Evolutionary conservation across 2,888 invertebrate genomes (phyloP), one percentile per base, ranked within the genome.

Genomic region (Cartodere bifasciata): DNA sequence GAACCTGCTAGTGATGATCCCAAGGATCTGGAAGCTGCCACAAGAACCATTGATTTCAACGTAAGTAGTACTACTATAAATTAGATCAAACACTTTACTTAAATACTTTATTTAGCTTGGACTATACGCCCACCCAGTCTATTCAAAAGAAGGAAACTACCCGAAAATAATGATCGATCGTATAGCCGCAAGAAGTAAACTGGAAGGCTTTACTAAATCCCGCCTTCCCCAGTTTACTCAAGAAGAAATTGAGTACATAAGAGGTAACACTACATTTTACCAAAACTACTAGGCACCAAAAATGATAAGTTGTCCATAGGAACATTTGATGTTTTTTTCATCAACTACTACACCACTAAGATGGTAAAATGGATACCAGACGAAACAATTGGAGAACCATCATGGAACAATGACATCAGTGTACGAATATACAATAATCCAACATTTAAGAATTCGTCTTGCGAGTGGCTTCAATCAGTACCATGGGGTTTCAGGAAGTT

Each of bases 401-500:
- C 9, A 27, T 27, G 6, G 7, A 6, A 13, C 7, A 11, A 27
- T 4, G 27, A 27, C 14, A 13, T 27, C 4, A 15, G 15, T 6
- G 13, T 27, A 27, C 6, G 14, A 13, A 6, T 14, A 6, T 27
- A 7, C 13, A 6, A 27, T 7, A 7, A 11, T 7, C 5, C 5
- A 5, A 12, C 5, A 13, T 27, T 12, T 12, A 7, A 27, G 10
- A 27, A 6, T 6, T 6, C 13, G 5, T 6, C 27, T 13, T 14
- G 6, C 5, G 6, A 7, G 5, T 27, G 27, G 27, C 15, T 27
- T 9, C 55, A 70, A 61, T 43, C 62, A 37, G 65, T 67, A 2
- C 70, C 73, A 0, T 65, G 67, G 64, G 72, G 70, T 2, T 62
- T 75, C 35, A 53, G 57, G 36, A 66, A 68, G 35, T 37, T 71